Percentiles rank a stretch among this genome's conserved stretches.
These are phyloP conservation scores for Epizoanthus rinbou DNA, from an alignment of 92 coral and sea anemone species.

Conservation along the genomic window DNA sequence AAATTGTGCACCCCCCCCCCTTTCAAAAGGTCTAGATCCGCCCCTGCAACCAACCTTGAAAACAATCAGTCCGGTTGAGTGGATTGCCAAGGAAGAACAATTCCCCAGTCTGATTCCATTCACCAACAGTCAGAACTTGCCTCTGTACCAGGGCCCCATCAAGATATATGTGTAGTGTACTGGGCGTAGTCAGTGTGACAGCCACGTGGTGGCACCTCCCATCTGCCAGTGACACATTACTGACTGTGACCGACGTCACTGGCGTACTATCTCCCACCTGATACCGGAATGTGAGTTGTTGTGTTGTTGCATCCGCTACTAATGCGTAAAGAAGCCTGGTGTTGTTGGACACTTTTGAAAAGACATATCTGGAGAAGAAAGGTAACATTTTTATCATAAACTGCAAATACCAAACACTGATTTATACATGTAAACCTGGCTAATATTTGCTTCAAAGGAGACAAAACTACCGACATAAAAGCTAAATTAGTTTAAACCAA, in stretches of 20 bases:
- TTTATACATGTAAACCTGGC: background rate
- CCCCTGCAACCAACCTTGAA: conserved; percentile 37
- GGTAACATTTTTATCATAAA: too few species aligned
- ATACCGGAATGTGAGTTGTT: conserved; percentile 9
- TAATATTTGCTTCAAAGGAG: background rate
- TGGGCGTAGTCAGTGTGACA: conserved; percentile 31
- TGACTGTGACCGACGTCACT: background rate
- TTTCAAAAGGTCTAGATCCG: too few species aligned
- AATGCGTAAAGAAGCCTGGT: conserved; percentile 25
- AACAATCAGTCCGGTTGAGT: background rate
- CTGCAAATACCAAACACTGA: too few species aligned
- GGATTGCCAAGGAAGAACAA: conserved; percentile 14
- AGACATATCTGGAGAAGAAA: conserved; percentile 9
- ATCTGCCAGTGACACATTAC: conserved; percentile 39
- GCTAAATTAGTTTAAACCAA: too few species aligned
- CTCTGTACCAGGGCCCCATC: conserved; percentile 31
- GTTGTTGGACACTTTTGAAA: conserved; percentile 16
- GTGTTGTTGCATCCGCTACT: background rate
- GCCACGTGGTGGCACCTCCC: conserved; percentile 59
- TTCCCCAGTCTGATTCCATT: background rate
- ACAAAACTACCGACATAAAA: background rate
- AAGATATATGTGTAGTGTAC: conserved; percentile 36
- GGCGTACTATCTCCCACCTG: background rate
- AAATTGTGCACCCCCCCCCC: too few species aligned
- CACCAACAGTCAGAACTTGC: background rate